Conservation (phyloP, 2,113 vertebrate genomes). For the Laterallus jamaicensis region DNA sequence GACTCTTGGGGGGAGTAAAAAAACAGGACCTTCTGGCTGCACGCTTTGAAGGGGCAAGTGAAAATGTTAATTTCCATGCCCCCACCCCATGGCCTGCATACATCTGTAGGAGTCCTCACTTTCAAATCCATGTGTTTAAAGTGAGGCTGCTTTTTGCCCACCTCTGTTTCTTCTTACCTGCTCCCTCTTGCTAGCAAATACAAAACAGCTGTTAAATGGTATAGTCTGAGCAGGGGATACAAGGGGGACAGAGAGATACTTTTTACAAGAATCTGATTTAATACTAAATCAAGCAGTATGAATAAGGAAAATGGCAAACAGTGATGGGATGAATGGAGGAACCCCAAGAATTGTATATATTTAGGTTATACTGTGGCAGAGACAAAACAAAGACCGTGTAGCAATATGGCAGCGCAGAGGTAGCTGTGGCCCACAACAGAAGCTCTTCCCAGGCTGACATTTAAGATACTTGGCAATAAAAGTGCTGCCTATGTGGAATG, state of each 20-base stretch:
- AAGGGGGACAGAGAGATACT: not conserved
- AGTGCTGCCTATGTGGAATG: not conserved
- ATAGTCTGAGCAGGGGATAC: not conserved
- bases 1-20: not conserved
- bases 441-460: not conserved
- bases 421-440: not conserved
- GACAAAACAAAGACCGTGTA: not conserved
- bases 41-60: not conserved
- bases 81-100: rapidly evolving
- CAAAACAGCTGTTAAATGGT: not conserved
- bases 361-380: not conserved
- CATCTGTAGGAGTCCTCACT: not conserved
- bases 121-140: not conserved
- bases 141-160: too few species aligned
- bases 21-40: not conserved
- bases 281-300: not conserved
- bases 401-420: not conserved
- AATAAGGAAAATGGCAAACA: not conserved
- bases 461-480: not conserved
- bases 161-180: not conserved
- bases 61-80: too few species aligned
- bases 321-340: not conserved
- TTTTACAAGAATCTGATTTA: not conserved
- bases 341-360: not conserved
- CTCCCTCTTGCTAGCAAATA: not conserved